Evolutionary conservation across 2,888 invertebrate species (phyloP).

Genomic region (Tenodera sinensis): DNA sequence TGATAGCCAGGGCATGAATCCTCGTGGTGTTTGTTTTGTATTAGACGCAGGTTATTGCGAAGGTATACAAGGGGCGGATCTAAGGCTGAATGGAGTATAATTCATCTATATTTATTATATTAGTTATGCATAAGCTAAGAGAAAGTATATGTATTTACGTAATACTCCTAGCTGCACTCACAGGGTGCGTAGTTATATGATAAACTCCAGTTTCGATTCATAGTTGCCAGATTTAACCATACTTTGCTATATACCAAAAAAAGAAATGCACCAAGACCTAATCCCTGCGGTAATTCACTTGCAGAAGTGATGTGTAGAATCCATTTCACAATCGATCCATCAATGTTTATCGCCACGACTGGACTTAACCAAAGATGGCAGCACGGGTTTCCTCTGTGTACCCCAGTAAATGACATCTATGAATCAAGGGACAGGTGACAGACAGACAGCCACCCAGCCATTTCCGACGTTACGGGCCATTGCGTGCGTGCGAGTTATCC

Average conservation of each 20-base stretch:
- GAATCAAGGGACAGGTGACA: neutral
- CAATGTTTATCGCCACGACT: neutral
- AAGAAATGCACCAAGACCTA: neutral
- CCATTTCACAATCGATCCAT: neutral
- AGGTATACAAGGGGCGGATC: no score
- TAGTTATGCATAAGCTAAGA: no score
- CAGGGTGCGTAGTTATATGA: no score
- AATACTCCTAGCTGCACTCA: no score
- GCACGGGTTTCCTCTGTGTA: neutral
- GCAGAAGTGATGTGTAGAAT: neutral
- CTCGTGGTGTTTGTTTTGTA: no score
- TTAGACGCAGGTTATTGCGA: no score
- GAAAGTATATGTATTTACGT: no score
- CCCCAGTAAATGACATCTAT: neutral
- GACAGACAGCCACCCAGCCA: neutral
- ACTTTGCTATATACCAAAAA: neutral
- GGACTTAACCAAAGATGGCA: neutral
- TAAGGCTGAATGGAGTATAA: no score
- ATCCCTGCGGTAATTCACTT: neutral
- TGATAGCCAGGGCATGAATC: no score
- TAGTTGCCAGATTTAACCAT: no score
- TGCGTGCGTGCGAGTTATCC: neutral
- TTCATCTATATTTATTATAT: no score
- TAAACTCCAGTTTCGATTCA: no score
- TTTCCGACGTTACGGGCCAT: neutral